Evolutionary conservation across 1,140 invertebrate genomes (phyloP).

Genomic region (Reticulitermes speratus): DNA sequence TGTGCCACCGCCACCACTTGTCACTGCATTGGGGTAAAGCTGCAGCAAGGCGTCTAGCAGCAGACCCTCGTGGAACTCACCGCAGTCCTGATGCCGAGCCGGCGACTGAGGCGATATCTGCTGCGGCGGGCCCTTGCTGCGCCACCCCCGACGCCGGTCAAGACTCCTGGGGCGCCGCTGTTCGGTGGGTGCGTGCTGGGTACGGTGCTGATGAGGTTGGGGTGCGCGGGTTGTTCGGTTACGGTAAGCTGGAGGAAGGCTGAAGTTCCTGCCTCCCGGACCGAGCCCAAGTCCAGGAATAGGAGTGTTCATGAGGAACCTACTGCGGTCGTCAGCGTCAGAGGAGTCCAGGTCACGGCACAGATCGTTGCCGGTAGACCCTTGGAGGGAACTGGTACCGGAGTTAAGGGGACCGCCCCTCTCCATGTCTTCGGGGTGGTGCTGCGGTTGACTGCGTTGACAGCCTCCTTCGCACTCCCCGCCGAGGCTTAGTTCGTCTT

Average conservation of each 20-base stretch:
- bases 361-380: constrained; percentile 38
- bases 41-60: constrained; percentile 62
- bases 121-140: constrained; percentile 1
- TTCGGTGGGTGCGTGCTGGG: neutral
- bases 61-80: constrained; percentile 64
- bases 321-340: constrained; percentile 40
- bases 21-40: constrained; percentile 58
- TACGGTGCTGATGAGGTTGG: neutral
- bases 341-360: constrained; percentile 40
- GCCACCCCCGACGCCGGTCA: constrained; percentile 32
- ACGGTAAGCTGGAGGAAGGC: constrained; percentile 36
- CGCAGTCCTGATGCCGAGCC: constrained; percentile 35
- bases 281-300: neutral
- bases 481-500: constrained; percentile 61
- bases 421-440: neutral
- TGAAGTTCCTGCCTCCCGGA: constrained; percentile 34
- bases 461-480: constrained; percentile 44
- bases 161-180: constrained; percentile 28
- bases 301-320: constrained; percentile 29
- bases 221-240: constrained; percentile 39
- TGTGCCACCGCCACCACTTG: constrained; percentile 36
- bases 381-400: constrained; percentile 37
- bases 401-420: constrained; percentile 27
- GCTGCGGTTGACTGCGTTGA: neutral
- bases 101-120: neutral